Percentiles rank a stretch among this genome's conserved stretches.
Evolutionary conservation across 2,797 vertebrate genomes (phyloP).

Genomic region (Macropus fuliginosus): DNA sequence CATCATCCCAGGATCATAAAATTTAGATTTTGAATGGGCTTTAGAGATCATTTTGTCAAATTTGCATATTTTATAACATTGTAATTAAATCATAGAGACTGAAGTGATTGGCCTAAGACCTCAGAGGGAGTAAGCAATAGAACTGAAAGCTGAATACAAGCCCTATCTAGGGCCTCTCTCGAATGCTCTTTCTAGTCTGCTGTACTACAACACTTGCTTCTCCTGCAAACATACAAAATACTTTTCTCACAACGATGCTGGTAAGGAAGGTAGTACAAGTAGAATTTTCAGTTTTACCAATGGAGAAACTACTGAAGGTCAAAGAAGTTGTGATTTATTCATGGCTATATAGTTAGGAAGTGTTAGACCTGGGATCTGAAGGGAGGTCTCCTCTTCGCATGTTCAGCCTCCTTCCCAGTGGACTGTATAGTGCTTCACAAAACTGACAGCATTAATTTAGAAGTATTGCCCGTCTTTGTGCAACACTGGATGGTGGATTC

Average conservation of each 20-base stretch:
- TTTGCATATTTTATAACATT: neutral
- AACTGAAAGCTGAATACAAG: neutral
- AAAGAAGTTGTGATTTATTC: constrained; percentile 26
- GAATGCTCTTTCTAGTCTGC: neutral
- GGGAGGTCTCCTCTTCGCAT: neutral
- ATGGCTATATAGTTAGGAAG: constrained; percentile 38
- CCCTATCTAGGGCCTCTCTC: neutral
- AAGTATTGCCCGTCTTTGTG: neutral
- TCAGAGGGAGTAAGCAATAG: neutral
- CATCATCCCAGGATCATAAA: neutral
- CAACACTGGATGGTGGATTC: neutral
- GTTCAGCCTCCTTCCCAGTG: constrained; percentile 3
- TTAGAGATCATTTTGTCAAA: neutral
- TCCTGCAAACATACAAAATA: neutral
- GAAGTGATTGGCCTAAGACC: neutral
- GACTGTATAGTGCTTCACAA: neutral
- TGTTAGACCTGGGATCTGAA: constrained; percentile 35
- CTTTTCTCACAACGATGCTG: neutral
- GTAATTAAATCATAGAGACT: neutral
- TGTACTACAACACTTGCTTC: neutral
- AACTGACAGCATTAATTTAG: neutral
- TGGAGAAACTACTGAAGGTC: neutral
- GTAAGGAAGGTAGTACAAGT: neutral
- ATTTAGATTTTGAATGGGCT: neutral
- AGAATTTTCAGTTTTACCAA: neutral